Conservation (phyloP, 53 echinoderm and acorn worm genomes). For the Holothuria scabra region DNA sequence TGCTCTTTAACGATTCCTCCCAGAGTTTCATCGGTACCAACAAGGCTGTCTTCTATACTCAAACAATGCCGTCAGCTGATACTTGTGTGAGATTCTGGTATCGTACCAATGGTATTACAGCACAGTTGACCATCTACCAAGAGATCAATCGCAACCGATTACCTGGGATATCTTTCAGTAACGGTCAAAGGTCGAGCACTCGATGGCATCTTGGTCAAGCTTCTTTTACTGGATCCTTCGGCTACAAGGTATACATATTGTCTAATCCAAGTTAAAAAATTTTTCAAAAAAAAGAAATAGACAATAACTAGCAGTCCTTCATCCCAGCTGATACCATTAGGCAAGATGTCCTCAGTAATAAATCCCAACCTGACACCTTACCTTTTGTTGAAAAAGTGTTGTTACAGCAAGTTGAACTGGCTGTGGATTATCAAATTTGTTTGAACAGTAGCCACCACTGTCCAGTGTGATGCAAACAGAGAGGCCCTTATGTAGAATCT, state of each 20-base stretch:
- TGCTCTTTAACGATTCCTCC: slow-evolving; percentile 57
- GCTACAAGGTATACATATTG: background rate
- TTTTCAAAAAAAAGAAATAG: too few relatives aligned
- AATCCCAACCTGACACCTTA: too few relatives aligned
- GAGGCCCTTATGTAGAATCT: too few relatives aligned
- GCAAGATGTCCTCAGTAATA: too few relatives aligned
- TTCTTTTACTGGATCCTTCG: slow-evolving; percentile 13
- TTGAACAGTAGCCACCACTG: too few relatives aligned
- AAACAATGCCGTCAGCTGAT: slow-evolving; percentile 29
- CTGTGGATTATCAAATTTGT: too few relatives aligned
- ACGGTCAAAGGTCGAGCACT: background rate
- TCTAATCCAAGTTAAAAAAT: too few relatives aligned
- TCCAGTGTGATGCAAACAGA: too few relatives aligned
- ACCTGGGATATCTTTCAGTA: slow-evolving; percentile 18
- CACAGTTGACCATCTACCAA: slow-evolving; percentile 13
- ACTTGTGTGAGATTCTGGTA: slow-evolving; percentile 85
- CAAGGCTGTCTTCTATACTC: slow-evolving; percentile 53
- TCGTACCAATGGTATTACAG: slow-evolving; percentile 63
- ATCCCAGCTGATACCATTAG: too few relatives aligned
- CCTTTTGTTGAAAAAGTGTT: too few relatives aligned
- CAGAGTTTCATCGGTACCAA: slow-evolving; percentile 20
- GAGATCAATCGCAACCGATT: slow-evolving; percentile 32
- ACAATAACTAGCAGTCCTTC: too few relatives aligned
- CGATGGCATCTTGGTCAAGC: slow-evolving; percentile 36
- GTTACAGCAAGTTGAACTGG: too few relatives aligned